Conservation (phyloP, 2,113 vertebrate genomes). For the Eurystomus gularis region DNA sequence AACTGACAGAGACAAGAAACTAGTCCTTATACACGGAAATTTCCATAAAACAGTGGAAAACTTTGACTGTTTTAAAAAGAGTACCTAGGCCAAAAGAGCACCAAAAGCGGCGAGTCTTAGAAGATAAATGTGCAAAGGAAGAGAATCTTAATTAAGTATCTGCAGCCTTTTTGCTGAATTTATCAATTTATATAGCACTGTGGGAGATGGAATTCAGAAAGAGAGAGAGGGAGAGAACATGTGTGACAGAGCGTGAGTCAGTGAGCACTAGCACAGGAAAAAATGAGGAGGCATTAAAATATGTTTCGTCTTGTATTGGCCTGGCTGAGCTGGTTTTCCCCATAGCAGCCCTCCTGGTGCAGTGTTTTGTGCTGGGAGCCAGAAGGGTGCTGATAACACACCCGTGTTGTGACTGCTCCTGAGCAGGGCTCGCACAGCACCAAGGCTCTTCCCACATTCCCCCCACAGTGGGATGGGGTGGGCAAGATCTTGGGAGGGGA, state of each 20-base stretch:
- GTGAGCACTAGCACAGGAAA: not conserved
- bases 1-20: not conserved
- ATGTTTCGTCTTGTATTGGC: not conserved
- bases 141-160: not conserved
- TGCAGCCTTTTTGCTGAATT: not conserved
- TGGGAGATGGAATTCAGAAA: not conserved
- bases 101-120: not conserved
- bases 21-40: not conserved
- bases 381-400: no score
- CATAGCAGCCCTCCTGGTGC: no score
- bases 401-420: no score
- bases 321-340: no score
- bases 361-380: no score
- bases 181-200: not conserved
- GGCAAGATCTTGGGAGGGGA: no score
- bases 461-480: no score
- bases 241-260: no score
- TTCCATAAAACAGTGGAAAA: not conserved
- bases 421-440: no score
- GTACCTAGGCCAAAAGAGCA: not conserved
- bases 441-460: no score
- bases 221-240: fast-evolving
- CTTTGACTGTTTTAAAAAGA: not conserved
- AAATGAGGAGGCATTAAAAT: not conserved
- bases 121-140: not conserved